A percentile compares a stretch with the other conserved stretches of the same genome.
Evolutionary conservation across 2,888 invertebrate genomes (phyloP).

Genomic region (Lucinisca nassula): DNA sequence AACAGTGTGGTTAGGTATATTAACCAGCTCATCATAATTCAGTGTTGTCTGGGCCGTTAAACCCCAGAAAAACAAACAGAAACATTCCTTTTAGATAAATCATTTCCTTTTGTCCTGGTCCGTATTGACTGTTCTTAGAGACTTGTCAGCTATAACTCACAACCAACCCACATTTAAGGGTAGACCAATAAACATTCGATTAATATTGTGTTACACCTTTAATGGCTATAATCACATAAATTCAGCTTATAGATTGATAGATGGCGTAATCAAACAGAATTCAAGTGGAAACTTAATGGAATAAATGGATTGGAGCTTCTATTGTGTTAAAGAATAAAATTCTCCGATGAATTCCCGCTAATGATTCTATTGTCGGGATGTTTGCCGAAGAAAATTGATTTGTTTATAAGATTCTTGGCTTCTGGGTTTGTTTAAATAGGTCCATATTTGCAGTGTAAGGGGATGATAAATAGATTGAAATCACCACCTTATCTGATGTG

Average conservation of each 20-base stretch:
- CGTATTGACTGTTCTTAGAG: too few relatives aligned
- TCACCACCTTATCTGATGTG: too few relatives aligned
- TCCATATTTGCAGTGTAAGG: neutral
- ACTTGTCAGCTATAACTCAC: neutral
- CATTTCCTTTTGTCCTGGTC: too few relatives aligned
- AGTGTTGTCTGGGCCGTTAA: too few relatives aligned
- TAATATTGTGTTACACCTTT: slow-evolving; percentile 8
- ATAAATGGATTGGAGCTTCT: neutral
- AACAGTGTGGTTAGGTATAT: too few relatives aligned
- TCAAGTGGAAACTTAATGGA: neutral
- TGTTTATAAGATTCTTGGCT: neutral
- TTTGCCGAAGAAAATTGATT: slow-evolving; percentile 17
- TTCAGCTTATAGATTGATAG: neutral
- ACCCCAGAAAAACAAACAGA: too few relatives aligned
- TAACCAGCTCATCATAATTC: too few relatives aligned
- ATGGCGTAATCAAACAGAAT: slow-evolving; percentile 5
- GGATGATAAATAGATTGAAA: neutral
- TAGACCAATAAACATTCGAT: slow-evolving; percentile 6
- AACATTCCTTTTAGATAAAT: too few relatives aligned
- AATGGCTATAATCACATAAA: slow-evolving; percentile 8
- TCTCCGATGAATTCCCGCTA: neutral
- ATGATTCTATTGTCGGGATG: neutral
- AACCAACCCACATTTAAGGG: neutral
- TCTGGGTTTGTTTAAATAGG: neutral
- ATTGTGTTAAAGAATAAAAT: neutral